Evolutionary conservation across 2,113 vertebrate genomes (phyloP), one percentile per base, ranked within the genome.

Genomic region (Phylloscopus trochiloides): DNA sequence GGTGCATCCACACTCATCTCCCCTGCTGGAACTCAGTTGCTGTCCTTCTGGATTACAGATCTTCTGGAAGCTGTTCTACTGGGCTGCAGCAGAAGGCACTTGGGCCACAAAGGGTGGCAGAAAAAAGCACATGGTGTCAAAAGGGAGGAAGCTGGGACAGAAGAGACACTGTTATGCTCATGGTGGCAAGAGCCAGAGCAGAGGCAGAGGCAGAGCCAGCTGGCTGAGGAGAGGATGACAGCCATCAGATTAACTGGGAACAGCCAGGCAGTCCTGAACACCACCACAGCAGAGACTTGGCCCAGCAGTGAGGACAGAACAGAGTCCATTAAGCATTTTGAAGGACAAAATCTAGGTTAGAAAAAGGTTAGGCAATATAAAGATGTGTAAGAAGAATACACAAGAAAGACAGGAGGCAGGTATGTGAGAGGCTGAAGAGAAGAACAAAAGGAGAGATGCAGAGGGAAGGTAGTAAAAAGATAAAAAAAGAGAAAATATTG

Each of bases 171-270:
- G 59, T 3, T 34, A 6, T 26, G 68, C 73, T 72, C 9, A 18
- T 20, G 77, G 58, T 43, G 79, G 55, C 84, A 74, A 52, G 8
- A 82, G 92, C 62, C 89, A 87, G 88, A 48, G 40, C n/a, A 45
- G 65, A 88, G 85, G 22, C 50, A 38, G 88, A 71, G 96, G 22
- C 50, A 38, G 88, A 71, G 96, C 91, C 95, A 97, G 96, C 95
- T 97, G 96, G 94, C 96, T 81, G 89, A 29, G 68, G 38, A 34
- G 24, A 57, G 61, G 73, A 77, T 63, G 83, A 45, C 57, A 88
- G 91, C 72, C 88, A 80, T 74, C 72, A 67, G 86, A 51, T 77
- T 10, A 43, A 65, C 92, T 67, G 94, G 62, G 94, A 95, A 95
- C 92, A 94, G 96, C 67, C 92, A 92, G 83, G 42, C 86, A 78